Base-by-base conservation (phyloP, 2,113 vertebrate species). In the Aix galericulata region DNA sequence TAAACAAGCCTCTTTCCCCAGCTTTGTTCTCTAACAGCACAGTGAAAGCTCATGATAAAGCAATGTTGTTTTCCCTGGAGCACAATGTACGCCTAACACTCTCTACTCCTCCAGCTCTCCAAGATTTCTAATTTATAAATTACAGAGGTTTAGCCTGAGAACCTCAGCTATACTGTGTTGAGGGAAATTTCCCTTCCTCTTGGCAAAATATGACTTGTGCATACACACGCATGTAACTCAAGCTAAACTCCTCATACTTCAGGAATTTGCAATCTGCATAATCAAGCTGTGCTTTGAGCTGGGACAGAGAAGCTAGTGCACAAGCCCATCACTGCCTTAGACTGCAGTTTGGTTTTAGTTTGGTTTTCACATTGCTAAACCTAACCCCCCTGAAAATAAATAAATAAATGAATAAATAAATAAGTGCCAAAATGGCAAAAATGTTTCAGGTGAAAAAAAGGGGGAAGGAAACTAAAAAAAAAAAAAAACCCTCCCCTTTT, bases 101-200 rank as follows among this genome's bases (percentile, higher is more conserved):
- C 58, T 78, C 40, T 63, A 34, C 52, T 96, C 48, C 69, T 86
- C 63, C 2, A 2, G 44, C 78, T 85, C 23, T 34, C 89, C 84
- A 62, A 72, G 62, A 62, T 44, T 92, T 73, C 91, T 87, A n/a
- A 85, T 82, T 93, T 94, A 82, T 88, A 89, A 93, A 92, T 94
- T 92, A 91, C 58, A 89, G 66, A 91, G 53, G 29, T 82, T 92
- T 82, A 94, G 81, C 29, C 53, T 76, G 77, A 82, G 91, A 91
- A 94, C 78, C 66, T 79, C 77, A 66, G 77, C 62, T 72, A 62
- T 25, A 64, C 0, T 4, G 48, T 1, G 2, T 9, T 76, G 58
- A 94, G 50, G 77, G 86, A 95, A 96, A 94, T 58, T 76, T 93
- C 74, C 77, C 58, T 82, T 96, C 86, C 93, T 92, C 62, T 89